phyloP scores from a whole-genome alignment of 2,888 invertebrate genomes.

The Noctua comes region DNA sequence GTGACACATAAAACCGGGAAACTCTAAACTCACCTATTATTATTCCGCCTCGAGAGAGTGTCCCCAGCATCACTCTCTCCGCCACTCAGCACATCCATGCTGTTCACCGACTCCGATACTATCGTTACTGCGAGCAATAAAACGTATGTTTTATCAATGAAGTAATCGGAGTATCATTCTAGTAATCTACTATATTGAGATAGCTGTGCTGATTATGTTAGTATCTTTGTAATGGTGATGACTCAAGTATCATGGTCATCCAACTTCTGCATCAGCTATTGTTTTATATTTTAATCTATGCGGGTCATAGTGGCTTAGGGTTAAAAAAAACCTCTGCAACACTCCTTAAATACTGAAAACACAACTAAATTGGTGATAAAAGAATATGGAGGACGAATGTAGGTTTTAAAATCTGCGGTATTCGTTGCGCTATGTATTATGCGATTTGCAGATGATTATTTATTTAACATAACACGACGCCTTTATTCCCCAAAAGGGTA shows the following conservation, averaged over 20 bases:
- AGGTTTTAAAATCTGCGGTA: no score
- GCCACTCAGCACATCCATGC: constrained; percentile 88
- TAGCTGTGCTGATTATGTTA: constrained; percentile 27
- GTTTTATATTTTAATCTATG: no score
- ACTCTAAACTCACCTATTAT: constrained; percentile 81
- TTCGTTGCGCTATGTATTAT: neutral
- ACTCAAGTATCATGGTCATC: constrained; percentile 7
- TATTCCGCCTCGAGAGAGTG: constrained; percentile 85
- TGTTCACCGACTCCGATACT: constrained; percentile 86
- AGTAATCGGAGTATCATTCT: constrained; percentile 24
- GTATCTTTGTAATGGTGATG: constrained; percentile 5
- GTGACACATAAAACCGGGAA: neutral
- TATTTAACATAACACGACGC: neutral
- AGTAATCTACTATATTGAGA: constrained; percentile 40
- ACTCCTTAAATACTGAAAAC: neutral
- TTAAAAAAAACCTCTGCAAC: neutral
- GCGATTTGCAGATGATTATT: neutral
- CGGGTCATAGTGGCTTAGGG: no score
- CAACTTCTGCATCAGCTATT: neutral
- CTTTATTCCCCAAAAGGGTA: neutral
- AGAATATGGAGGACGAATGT: no score
- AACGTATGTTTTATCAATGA: constrained; percentile 15
- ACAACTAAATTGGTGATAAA: no score
- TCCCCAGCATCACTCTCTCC: constrained; percentile 88
- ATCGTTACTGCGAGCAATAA: constrained; percentile 76